Conservation (phyloP, 2,888 invertebrate species). For the Spilarctia lutea region DNA sequence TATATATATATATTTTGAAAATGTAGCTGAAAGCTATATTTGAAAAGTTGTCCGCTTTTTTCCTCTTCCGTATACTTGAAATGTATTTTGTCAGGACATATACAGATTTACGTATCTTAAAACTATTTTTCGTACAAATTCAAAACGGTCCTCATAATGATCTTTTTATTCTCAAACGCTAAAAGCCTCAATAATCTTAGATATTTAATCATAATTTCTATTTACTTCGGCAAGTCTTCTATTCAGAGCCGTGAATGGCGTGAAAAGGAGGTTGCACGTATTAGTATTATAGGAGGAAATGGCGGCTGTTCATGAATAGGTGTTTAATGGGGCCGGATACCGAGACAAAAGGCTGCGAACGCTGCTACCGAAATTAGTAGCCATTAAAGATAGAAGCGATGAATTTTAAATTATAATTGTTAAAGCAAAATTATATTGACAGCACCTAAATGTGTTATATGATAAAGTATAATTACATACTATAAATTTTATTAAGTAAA, state of each 20-base stretch:
- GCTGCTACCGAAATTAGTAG: slow-evolving; percentile 8
- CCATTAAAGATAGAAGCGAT: slow-evolving; percentile 10
- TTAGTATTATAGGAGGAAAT: slow-evolving; percentile 16
- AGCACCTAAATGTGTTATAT: not conserved
- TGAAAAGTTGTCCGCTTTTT: too few species aligned
- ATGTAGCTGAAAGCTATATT: too few species aligned
- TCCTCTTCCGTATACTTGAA: too few species aligned
- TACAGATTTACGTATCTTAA: too few species aligned
- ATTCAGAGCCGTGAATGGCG: slow-evolving; percentile 31
- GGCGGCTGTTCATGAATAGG: slow-evolving; percentile 21
- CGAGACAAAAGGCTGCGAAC: slow-evolving; percentile 20
- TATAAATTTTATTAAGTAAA: not conserved
- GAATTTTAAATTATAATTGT: slow-evolving; percentile 11
- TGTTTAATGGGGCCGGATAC: slow-evolving; percentile 25
- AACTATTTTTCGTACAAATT: not conserved
- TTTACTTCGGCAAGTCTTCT: slow-evolving; percentile 22
- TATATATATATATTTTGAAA: too few species aligned
- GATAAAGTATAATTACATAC: not conserved
- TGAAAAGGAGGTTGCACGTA: slow-evolving; percentile 14
- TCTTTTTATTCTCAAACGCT: slow-evolving; percentile 9
- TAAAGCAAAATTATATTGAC: not conserved
- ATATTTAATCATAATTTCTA: slow-evolving; percentile 41
- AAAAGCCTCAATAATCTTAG: slow-evolving; percentile 24
- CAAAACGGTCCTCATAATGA: not conserved
- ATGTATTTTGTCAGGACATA: too few species aligned